A percentile compares a stretch with the other conserved stretches of the same genome.
Conservation (phyloP, 1,140 invertebrate genomes). For the Carcinoscorpius rotundicauda region DNA sequence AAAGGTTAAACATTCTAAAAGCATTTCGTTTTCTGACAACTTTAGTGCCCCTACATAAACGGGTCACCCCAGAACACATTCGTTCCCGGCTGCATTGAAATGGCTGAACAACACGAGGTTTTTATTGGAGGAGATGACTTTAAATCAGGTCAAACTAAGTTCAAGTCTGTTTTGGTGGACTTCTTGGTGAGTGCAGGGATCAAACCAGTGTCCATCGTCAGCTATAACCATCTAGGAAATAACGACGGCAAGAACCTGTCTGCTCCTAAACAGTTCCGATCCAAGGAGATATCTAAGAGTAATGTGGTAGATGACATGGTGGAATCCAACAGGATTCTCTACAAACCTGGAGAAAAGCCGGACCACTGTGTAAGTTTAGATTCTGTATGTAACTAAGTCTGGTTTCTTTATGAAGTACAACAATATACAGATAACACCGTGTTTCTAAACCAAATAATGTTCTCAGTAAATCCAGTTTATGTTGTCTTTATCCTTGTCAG, state of each 20-base stretch:
- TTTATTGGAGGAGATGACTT: conserved; percentile 92
- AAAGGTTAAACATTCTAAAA: too few relatives aligned
- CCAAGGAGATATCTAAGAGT: conserved; percentile 72
- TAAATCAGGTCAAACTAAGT: conserved; percentile 93
- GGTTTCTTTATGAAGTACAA: too few relatives aligned
- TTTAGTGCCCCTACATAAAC: conserved; percentile 79
- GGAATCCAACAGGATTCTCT: conserved; percentile 68
- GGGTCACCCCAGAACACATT: conserved; percentile 95
- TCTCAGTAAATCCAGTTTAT: too few relatives aligned
- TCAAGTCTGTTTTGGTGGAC: conserved; percentile 91
- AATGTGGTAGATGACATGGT: conserved; percentile 96
- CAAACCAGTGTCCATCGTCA: conserved; percentile 92
- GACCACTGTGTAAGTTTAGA: conserved; percentile 49
- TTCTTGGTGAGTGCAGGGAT: conserved; percentile 85
- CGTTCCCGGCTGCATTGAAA: conserved; percentile 73
- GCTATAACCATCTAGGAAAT: conserved; percentile 95
- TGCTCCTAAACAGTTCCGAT: conserved; percentile 73
- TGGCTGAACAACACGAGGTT: conserved; percentile 60
- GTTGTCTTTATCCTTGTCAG: too few relatives aligned
- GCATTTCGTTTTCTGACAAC: background rate
- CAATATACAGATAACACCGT: too few relatives aligned
- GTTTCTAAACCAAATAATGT: too few relatives aligned
- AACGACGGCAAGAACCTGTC: conserved; percentile 96
- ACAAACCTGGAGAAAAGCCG: conserved; percentile 62
- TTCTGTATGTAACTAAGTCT: too few relatives aligned